Evolutionary conservation across 2,113 vertebrate species (phyloP), one percentile per base, ranked within the genome.

Genomic region (Guaruba guarouba): DNA sequence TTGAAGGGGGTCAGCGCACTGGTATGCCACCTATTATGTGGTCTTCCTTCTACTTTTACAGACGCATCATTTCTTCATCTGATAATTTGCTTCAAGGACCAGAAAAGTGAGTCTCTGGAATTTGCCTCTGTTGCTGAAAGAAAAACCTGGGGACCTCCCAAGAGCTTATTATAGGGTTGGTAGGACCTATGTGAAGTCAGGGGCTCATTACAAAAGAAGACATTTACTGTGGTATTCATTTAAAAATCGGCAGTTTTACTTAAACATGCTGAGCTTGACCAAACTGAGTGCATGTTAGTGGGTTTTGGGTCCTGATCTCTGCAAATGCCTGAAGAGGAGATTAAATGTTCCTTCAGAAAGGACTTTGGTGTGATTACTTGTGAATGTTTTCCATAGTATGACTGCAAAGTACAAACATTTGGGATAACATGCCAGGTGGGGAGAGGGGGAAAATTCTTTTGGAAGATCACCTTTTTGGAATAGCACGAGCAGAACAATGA

Each of bases 1-100:
- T 86, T 96, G 96, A 80, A 90, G 91, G 52, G 95, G 95, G 94
- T 96, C 97, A 97, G 66, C 7, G 93, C 92, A 96, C 94, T 94
- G 96, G 96, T 95, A 97, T 97, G 97, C 81, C 0, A n/a, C 66
- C 85, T 79, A 90, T 94, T 97, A 77, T 89, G 24, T 2, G 1
- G 57, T 77, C 86, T 90, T 70, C 73, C 49, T 73, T 79, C 88
- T 93, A 1, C 86, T 90, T 86, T 82, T 88, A 85, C 92, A 67
- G 78, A 59, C 13, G 2, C 78, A 83, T 68, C 43, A 17, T 80
- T 89, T 95, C 68, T 84, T 80, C 31, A 74, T 75, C 88, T 93
- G 75, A 74, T 94, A 88, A 90, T 95, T 90, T 92, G 73, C 82
- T 92, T 87, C 80, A 51, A 90, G 75, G 92, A 91, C 82, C 67